Base-by-base conservation (phyloP, 1,140 invertebrate genomes). In the Pantala flavescens region DNA sequence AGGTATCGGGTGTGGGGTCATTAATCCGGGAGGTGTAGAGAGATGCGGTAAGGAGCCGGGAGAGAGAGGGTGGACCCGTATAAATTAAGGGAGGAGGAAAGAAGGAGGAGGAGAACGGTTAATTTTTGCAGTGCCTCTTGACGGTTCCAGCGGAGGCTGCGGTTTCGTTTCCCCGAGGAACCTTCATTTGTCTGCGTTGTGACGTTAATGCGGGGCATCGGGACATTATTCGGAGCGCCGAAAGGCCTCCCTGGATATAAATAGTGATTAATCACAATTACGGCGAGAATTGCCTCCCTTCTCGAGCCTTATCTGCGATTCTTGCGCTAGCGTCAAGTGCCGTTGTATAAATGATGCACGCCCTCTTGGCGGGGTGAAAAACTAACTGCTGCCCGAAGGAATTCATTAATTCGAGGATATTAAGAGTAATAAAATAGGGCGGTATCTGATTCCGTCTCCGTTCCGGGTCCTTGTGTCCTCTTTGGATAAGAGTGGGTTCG, bases 201-300 rank as follows among this genome's bases (percentile, higher is more conserved):
- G 49, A 63, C 49, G n/a, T 63, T 63, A 63, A 63, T 63, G 49
- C 49, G n/a, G 49, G 49, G n/a, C 49, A 63, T 63, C n/a, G 49
- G 49, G 49, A 63, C 16, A 63, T 63, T 63, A 63, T 63, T 63
- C 12, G 49, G 49, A 19, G 49, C 49, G 49, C 49, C 12, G 49
- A 63, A 63, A 63, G 49, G n/a, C 12, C 49, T 63, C 16, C 1
- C 3, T 1, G 49, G 12, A 63, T 63, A 63, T 63, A 63, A 63
- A 63, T 63, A 63, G 49, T 63, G 12, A 63, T 63, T 63, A 63
- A 63, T 63, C 49, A 63, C 49, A 63, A 63, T 63, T 63, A 63
- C 14, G 3, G n/a, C 3, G 49, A 21, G 49, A 19, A 63, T 63
- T 63, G 28, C 28, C 28, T 36, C 28, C 28, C 28, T 36, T 36